Base-by-base conservation (phyloP, 2,113 vertebrate genomes). In the Erinaceus europaeus region DNA sequence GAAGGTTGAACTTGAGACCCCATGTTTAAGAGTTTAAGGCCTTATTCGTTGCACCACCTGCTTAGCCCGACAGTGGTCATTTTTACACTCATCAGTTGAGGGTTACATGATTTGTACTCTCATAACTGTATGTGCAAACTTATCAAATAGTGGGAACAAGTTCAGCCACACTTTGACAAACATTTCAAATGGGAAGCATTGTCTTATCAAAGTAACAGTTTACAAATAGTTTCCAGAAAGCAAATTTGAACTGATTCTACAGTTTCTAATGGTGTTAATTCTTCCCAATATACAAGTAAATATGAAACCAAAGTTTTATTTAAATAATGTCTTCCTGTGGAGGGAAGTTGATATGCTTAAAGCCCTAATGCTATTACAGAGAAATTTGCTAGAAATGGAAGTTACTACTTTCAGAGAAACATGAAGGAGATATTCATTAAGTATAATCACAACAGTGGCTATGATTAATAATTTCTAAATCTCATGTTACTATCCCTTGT, bases 201-300 rank as follows among this genome's bases (percentile, higher is more conserved):
- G 84, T 88, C n/a, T 55, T 64, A 55, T 42, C 44, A 77, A 84
- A 77, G 25, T 78, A 79, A 69, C 40, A 52, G 59, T 64, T 88
- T 74, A 48, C 78, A 91, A 69, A 65, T 78, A 82, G 57, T 87
- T 81, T 74, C 52, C 25, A 44, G 21, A 11, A 68, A 40, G 77
- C 61, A 38, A 40, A 12, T 34, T 59, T 44, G 14, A 77, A 68
- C 15, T 10, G 61, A 57, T 7, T 62, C 38, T 79, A 79, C 23
- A 46, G 46, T 89, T 84, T 80, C 40, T 38, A 62, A 40, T 36
- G 74, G 38, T 71, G 62, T 38, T 76, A 42, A 6, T 34, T 89
- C 11, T 82, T 89, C 36, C 67, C 53, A 68, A 65, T 13, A 88
- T 2, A 48, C 36, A 86, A 64, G 34, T 89, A 73, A 86, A 48